Conservation (phyloP, 2,797 vertebrate genomes). For the Channallabes apus region DNA sequence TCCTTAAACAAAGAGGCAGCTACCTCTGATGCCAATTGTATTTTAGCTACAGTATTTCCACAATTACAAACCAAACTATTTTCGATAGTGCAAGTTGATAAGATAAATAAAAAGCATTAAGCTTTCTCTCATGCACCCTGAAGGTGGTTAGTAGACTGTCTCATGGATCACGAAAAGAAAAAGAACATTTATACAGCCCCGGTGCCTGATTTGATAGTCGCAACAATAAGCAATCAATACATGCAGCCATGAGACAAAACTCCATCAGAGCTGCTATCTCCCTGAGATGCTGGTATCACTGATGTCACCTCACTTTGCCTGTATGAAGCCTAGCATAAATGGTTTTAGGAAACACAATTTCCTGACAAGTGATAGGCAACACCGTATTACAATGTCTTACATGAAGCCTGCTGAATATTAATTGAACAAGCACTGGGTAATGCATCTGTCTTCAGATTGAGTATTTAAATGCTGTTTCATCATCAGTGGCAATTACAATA, state of each 20-base stretch:
- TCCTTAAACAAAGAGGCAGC: neutral
- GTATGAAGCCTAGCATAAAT: conserved; percentile 13
- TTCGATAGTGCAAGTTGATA: neutral
- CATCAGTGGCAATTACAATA: conserved; percentile 27
- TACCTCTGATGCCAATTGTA: neutral
- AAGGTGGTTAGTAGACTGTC: neutral
- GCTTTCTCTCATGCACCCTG: neutral
- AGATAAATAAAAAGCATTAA: neutral
- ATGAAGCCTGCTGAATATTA: conserved; percentile 37
- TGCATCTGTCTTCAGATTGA: conserved; percentile 22
- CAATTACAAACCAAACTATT: neutral
- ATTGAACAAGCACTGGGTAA: conserved; percentile 30
- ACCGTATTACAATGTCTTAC: conserved; percentile 22
- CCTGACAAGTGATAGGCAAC: conserved; percentile 20
- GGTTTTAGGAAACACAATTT: conserved; percentile 34
- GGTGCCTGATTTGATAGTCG: conserved; percentile 29
- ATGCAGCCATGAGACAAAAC: conserved; percentile 32
- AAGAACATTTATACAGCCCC: neutral
- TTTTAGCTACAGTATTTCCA: neutral
- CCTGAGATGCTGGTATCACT: conserved; percentile 7
- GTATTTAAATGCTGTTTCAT: conserved; percentile 22
- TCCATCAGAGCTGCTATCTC: conserved; percentile 26
- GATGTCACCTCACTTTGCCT: conserved; percentile 18
- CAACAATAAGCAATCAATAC: conserved; percentile 46
- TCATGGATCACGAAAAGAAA: neutral